phyloP scores from a whole-genome alignment of 2,113 vertebrate species.

The Thryonomys swinderianus region DNA sequence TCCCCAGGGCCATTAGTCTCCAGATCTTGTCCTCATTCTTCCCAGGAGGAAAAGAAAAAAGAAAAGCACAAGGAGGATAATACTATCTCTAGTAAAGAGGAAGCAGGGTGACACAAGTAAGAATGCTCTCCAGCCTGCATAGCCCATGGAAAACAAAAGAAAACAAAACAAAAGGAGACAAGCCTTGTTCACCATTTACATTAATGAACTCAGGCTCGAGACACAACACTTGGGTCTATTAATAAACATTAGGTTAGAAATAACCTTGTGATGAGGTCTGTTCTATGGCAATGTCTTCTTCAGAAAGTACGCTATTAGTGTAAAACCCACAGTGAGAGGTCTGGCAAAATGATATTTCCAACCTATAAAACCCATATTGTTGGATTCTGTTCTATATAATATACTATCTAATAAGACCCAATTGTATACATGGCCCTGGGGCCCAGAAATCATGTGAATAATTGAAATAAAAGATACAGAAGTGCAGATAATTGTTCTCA shows the following conservation, averaged over 20 bases:
- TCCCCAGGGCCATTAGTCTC: constrained; percentile 67
- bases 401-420: constrained; percentile 50
- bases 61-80: constrained; percentile 63
- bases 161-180: constrained; percentile 10
- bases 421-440: background rate
- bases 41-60: constrained; percentile 70
- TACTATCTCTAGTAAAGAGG: constrained; percentile 73
- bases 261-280: background rate
- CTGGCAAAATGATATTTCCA: constrained; percentile 37
- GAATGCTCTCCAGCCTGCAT: constrained; percentile 73
- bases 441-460: background rate
- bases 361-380: constrained; percentile 48
- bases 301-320: constrained; percentile 10
- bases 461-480: constrained; percentile 41
- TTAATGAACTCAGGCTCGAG: constrained; percentile 69
- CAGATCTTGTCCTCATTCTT: constrained; percentile 73
- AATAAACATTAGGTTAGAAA: constrained; percentile 72
- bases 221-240: constrained; percentile 58
- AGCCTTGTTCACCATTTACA: constrained; percentile 62
- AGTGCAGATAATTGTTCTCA: constrained; percentile 1
- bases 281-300: constrained; percentile 19
- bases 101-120: constrained; percentile 63
- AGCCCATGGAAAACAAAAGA: constrained; percentile 16
- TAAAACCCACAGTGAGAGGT: constrained; percentile 9
- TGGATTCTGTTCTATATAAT: constrained; percentile 53